Evolutionary conservation across 2,888 invertebrate species (phyloP).

Genomic region (Gnatocerus cornutus): DNA sequence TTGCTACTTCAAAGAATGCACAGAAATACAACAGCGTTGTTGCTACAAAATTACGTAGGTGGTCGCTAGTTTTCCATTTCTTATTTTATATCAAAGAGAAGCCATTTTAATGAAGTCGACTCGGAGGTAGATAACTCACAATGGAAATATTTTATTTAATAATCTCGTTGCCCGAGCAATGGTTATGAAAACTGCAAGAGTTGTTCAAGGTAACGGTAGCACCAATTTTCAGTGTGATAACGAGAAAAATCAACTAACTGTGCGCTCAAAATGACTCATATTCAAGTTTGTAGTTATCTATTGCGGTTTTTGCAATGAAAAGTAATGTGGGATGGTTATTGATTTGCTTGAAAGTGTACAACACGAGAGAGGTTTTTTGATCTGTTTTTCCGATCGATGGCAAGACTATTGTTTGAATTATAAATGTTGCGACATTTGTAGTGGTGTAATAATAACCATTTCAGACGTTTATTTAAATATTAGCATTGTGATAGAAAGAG

Average conservation of each 20-base stretch:
- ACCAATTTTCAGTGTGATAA: neutral
- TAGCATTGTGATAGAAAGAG: slow-evolving; percentile 3
- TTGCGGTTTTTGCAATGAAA: neutral
- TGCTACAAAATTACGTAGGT: neutral
- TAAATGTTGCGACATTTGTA: slow-evolving; percentile 10
- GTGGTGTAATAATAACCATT: neutral
- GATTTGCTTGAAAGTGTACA: neutral
- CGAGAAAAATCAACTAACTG: neutral
- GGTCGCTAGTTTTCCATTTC: slow-evolving; percentile 1
- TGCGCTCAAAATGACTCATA: neutral
- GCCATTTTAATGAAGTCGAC: slow-evolving; percentile 1
- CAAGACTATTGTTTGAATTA: slow-evolving; percentile 8
- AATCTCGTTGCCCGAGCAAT: neutral
- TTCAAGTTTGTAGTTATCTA: neutral
- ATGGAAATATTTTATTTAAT: neutral
- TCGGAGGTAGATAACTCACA: neutral
- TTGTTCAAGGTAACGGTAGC: neutral
- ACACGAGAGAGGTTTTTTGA: neutral
- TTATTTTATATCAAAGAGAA: neutral
- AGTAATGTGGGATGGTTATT: neutral
- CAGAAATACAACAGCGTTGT: slow-evolving; percentile 6
- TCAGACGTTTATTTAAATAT: neutral
- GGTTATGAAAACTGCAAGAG: neutral
- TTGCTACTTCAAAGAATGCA: slow-evolving; percentile 4
- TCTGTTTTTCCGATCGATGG: slow-evolving; percentile 4